Conservation (phyloP, 2,113 vertebrate species). For the Beaufortia kweichowensis region DNA sequence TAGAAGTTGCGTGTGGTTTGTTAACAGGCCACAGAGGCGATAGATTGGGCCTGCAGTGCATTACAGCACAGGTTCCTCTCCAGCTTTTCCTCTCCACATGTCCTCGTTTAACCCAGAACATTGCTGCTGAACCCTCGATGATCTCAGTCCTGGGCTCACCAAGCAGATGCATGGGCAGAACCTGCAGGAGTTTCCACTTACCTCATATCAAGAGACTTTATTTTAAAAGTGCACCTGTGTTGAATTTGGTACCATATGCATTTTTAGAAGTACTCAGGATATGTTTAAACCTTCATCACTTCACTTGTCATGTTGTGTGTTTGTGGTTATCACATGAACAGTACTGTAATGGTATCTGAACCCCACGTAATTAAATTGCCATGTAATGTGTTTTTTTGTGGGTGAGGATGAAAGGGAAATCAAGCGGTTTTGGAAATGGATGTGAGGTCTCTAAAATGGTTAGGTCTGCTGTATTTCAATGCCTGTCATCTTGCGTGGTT, state of each 20-base stretch:
- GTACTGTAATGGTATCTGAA: not conserved
- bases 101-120: constrained; percentile 33
- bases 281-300: not conserved
- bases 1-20: not conserved
- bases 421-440: constrained; percentile 27
- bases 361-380: constrained; percentile 25
- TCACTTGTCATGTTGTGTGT: not conserved
- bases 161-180: constrained; percentile 26
- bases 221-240: not conserved
- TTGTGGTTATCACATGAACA: constrained; percentile 9
- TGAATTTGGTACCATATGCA: not conserved
- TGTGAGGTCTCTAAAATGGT: constrained; percentile 11
- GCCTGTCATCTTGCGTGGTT: constrained; percentile 13
- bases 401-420: constrained; percentile 16
- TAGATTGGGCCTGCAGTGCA: constrained; percentile 26
- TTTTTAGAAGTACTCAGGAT: not conserved
- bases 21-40: constrained; percentile 3
- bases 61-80: constrained; percentile 26
- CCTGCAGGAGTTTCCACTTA: constrained; percentile 24
- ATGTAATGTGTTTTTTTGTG: constrained; percentile 32
- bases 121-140: constrained; percentile 6
- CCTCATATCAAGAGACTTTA: not conserved
- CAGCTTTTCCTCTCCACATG: constrained; percentile 12
- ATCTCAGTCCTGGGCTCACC: constrained; percentile 23
- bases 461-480: not conserved